These are phyloP conservation scores for Loxodonta africana DNA, from an alignment of 2,113 vertebrate genomes.

Conservation along the genomic window DNA sequence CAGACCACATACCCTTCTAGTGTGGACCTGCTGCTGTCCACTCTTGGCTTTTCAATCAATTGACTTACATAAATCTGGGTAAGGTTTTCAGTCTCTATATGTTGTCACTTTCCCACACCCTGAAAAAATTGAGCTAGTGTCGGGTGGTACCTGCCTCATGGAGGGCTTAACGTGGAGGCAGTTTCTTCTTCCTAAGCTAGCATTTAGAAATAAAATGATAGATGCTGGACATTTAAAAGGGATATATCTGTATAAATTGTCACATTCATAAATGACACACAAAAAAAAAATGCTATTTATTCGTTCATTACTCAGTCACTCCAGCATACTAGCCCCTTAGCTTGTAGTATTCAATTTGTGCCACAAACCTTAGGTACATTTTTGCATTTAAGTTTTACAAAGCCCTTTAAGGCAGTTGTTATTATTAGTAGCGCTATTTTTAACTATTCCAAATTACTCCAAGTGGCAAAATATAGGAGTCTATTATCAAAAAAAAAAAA, in stretches of 20 bases:
- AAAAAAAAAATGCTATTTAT: neutral
- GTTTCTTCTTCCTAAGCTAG: neutral
- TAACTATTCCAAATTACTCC: neutral
- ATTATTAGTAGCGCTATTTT: neutral
- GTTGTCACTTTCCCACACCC: neutral
- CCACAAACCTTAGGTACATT: neutral
- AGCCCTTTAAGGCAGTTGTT: neutral
- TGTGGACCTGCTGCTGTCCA: neutral
- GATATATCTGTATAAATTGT: neutral
- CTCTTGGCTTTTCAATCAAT: neutral
- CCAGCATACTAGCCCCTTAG: neutral
- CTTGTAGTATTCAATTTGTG: neutral
- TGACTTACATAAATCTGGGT: neutral
- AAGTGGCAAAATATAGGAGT: neutral
- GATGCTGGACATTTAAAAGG: slow-evolving; percentile 6
- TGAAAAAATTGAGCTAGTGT: neutral
- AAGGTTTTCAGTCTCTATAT: neutral
- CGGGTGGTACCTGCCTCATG: no score
- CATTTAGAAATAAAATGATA: neutral
- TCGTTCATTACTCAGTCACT: neutral
- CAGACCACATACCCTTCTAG: neutral
- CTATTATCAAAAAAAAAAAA: neutral
- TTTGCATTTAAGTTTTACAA: neutral
- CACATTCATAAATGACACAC: neutral
- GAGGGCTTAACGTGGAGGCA: neutral